Evolutionary conservation across 2,888 invertebrate genomes (phyloP).

Genomic region (Chalcis sispes): DNA sequence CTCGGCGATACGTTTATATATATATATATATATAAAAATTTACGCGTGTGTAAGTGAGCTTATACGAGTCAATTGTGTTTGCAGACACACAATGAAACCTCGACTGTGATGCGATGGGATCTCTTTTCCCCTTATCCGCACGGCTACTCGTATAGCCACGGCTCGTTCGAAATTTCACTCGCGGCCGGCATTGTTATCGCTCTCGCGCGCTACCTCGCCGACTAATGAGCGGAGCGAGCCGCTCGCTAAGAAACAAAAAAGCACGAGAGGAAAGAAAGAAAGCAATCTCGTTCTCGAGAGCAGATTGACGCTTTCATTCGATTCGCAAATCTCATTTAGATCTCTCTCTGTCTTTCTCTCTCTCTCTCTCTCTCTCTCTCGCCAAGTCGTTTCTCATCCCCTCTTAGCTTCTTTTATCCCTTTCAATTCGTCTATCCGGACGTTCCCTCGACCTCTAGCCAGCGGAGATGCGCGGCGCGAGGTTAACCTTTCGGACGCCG

Average conservation of each 20-base stretch:
- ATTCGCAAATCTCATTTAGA: constrained; percentile 45
- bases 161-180: constrained; percentile 28
- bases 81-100: not conserved
- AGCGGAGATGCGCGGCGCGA: constrained; percentile 57
- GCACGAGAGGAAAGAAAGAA: not conserved
- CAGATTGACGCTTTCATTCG: constrained; percentile 35
- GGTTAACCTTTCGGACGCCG: constrained; percentile 68
- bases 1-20: not conserved
- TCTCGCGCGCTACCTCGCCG: not conserved
- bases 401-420: constrained; percentile 35
- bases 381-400: constrained; percentile 42
- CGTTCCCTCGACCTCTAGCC: constrained; percentile 52
- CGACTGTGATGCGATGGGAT: constrained; percentile 14
- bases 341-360: constrained; percentile 43
- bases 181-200: not conserved
- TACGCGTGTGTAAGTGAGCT: not conserved
- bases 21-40: not conserved
- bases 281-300: constrained; percentile 4
- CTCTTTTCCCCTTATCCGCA: constrained; percentile 6
- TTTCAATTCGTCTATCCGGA: constrained; percentile 52
- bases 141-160: not conserved
- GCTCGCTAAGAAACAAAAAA: no score
- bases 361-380: no score
- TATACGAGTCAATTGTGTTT: constrained; percentile 35
- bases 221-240: constrained; percentile 22